These are phyloP conservation scores for Silurus meridionalis DNA, from an alignment of 2,113 vertebrate species.

Conservation along the genomic window DNA sequence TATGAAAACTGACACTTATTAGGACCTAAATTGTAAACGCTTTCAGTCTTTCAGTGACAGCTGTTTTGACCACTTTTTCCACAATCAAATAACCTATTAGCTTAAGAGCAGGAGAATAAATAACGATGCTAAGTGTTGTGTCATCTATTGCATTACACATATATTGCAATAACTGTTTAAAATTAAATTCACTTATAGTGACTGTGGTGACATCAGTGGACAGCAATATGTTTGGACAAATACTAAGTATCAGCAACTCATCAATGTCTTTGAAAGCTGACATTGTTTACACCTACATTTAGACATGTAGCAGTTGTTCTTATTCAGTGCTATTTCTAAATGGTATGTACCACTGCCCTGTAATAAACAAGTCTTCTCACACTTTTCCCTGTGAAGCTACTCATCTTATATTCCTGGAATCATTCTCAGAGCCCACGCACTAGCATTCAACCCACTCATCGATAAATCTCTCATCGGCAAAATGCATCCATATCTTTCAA, in stretches of 20 bases:
- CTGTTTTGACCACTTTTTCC: background rate
- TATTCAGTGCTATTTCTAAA: background rate
- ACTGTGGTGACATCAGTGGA: background rate
- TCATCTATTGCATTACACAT: slow-evolving; percentile 20
- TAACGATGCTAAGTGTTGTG: slow-evolving; percentile 15
- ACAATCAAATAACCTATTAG: background rate
- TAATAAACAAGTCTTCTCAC: slow-evolving; percentile 15
- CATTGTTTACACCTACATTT: background rate
- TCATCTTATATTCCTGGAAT: background rate
- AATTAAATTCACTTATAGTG: slow-evolving; percentile 30
- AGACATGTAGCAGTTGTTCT: background rate
- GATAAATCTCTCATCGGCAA: background rate
- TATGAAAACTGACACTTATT: slow-evolving; percentile 1
- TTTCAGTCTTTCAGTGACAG: background rate
- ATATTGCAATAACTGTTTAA: slow-evolving; percentile 37
- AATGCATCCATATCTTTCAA: background rate
- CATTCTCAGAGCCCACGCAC: slow-evolving; percentile 10
- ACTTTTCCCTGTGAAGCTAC: slow-evolving; percentile 12
- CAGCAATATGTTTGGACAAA: slow-evolving; percentile 29
- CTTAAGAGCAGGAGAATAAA: background rate
- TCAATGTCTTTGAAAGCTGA: background rate
- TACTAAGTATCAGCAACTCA: slow-evolving; percentile 14
- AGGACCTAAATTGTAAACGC: background rate
- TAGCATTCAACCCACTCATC: slow-evolving; percentile 22
- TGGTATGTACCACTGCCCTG: background rate